These are phyloP conservation scores for Prunella fulvescens DNA, from an alignment of 2,113 vertebrate genomes.

Conservation along the genomic window DNA sequence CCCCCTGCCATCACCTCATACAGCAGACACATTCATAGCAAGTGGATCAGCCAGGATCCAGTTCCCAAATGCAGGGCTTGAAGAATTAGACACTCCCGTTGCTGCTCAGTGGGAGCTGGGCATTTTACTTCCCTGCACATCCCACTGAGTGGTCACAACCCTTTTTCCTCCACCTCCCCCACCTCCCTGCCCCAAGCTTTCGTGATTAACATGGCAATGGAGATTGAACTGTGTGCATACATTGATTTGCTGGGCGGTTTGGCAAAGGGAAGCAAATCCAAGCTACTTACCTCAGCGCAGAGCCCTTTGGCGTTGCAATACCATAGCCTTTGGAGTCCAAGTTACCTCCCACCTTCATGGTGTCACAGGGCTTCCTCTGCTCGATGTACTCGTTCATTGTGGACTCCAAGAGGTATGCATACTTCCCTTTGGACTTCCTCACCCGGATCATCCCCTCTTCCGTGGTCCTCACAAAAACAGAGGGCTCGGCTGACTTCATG, in stretches of 20 bases:
- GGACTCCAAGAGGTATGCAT: constrained; percentile 97
- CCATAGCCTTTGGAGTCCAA: constrained; percentile 99
- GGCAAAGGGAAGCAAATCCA: constrained; percentile 49
- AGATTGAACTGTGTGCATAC: constrained; percentile 44
- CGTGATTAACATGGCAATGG: constrained; percentile 9
- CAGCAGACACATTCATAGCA: constrained; percentile 45
- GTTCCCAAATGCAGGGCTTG: constrained; percentile 59
- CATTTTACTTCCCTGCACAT: neutral
- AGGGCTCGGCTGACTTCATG: constrained; percentile 97
- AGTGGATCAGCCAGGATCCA: constrained; percentile 39
- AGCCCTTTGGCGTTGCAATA: constrained; percentile 97
- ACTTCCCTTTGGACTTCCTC: constrained; percentile 98
- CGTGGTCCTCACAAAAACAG: constrained; percentile 96
- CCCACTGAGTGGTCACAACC: neutral
- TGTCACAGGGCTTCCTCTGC: constrained; percentile 96
- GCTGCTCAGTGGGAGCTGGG: neutral
- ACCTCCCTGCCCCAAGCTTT: neutral
- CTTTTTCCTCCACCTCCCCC: neutral
- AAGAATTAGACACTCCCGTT: constrained; percentile 10
- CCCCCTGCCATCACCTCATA: constrained; percentile 34
- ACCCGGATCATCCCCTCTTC: constrained; percentile 96
- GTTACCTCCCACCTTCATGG: constrained; percentile 99
- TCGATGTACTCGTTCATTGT: constrained; percentile 99
- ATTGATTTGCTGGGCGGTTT: constrained; percentile 5
- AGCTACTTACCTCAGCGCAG: constrained; percentile 89